A percentile compares a stretch with the other conserved stretches of the same genome.
phyloP scores from a whole-genome alignment of 1,140 invertebrate species.

The Drosophila quadrilineata region DNA sequence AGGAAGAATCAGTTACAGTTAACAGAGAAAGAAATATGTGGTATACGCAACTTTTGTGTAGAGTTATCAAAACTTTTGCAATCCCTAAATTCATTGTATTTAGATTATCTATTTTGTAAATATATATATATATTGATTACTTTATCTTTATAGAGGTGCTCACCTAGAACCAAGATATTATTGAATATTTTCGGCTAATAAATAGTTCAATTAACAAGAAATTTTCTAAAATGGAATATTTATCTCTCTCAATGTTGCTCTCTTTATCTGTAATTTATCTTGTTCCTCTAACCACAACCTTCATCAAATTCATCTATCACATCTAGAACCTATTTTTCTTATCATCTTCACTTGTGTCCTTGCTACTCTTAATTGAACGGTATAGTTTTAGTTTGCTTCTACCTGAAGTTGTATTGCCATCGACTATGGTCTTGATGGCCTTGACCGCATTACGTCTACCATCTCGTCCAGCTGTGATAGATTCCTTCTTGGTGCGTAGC shows the following conservation, averaged over 20 bases:
- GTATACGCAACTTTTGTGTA: neutral
- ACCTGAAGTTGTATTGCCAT: no score
- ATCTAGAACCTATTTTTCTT: no score
- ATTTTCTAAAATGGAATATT: neutral
- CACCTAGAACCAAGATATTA: constrained; percentile 1
- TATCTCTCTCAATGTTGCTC: neutral
- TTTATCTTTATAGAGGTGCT: no score
- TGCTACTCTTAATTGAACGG: no score
- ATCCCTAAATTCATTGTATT: constrained; percentile 19
- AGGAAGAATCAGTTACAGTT: no score
- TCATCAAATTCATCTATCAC: no score
- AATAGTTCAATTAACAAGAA: neutral
- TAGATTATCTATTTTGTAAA: neutral
- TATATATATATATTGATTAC: no score
- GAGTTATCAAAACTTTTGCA: no score
- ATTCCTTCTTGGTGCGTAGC: constrained; percentile 22
- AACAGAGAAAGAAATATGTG: neutral
- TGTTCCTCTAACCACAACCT: no score
- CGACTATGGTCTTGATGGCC: neutral
- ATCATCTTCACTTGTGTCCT: no score
- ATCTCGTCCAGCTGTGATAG: constrained; percentile 17
- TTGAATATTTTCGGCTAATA: no score
- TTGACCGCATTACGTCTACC: constrained; percentile 15
- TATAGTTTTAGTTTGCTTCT: no score
- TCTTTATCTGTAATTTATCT: neutral